These are phyloP conservation scores for Entomyzon cyanotis DNA, from an alignment of 2,113 vertebrate species.

Conservation along the genomic window DNA sequence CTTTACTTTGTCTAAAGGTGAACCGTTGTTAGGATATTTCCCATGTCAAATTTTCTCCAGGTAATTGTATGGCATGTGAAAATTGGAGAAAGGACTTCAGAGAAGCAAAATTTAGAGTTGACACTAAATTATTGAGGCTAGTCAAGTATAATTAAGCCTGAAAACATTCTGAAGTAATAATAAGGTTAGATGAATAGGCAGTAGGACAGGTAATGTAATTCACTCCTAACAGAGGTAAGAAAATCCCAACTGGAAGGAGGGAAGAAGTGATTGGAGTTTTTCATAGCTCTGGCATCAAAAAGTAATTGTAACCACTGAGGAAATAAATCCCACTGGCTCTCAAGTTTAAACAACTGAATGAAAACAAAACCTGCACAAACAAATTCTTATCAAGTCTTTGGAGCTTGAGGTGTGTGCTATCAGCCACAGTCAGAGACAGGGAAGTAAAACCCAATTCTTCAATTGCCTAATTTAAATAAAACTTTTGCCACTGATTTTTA, in stretches of 20 bases:
- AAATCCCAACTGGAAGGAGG: neutral
- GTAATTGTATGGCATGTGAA: neutral
- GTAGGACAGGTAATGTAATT: neutral
- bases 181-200: neutral
- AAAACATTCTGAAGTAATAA: slow-evolving; percentile 26
- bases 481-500: neutral
- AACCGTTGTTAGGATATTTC: neutral
- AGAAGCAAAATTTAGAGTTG: neutral
- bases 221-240: neutral
- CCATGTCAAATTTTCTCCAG: neutral
- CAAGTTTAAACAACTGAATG: neutral
- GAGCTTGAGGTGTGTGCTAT: neutral
- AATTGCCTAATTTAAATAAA: neutral
- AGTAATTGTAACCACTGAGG: neutral
- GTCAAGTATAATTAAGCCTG: slow-evolving; percentile 6
- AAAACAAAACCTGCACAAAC: neutral
- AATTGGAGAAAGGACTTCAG: neutral
- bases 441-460: neutral
- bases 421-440: neutral
- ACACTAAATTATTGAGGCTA: slow-evolving; percentile 6
- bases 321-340: neutral
- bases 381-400: neutral
- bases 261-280: neutral
- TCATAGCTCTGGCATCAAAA: neutral
- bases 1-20: neutral